A percentile compares a stretch with the other conserved stretches of the same genome.
Conservation (phyloP, 2,797 vertebrate genomes). For the Chrosomus eos region DNA sequence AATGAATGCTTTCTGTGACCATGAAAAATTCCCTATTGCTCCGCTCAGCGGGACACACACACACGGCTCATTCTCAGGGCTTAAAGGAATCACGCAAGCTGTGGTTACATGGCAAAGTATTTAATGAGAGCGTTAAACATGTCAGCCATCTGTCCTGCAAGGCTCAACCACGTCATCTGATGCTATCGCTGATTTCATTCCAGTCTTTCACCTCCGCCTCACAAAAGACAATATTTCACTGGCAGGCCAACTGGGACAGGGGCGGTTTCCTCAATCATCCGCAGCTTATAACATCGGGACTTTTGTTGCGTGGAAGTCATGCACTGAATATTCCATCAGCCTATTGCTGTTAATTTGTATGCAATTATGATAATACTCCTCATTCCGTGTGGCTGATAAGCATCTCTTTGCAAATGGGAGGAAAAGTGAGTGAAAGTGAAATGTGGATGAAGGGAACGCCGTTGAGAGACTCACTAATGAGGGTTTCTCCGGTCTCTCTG, state of each 20-base stretch:
- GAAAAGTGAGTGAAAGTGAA: constrained; percentile 51
- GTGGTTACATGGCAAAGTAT: constrained; percentile 41
- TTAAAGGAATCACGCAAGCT: constrained; percentile 44
- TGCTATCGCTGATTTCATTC: not conserved
- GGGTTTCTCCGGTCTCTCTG: constrained; percentile 45
- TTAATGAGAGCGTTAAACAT: constrained; percentile 43
- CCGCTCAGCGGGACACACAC: constrained; percentile 42
- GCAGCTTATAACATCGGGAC: constrained; percentile 5
- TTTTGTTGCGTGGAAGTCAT: constrained; percentile 51
- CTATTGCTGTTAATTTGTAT: constrained; percentile 53
- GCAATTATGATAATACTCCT: constrained; percentile 56
- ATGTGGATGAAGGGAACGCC: constrained; percentile 36
- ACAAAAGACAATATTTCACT: constrained; percentile 37
- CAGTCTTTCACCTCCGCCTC: not conserved
- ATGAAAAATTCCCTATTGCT: constrained; percentile 57
- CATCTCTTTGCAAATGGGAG: constrained; percentile 54
- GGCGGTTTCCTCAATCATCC: constrained; percentile 18
- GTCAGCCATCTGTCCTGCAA: constrained; percentile 46
- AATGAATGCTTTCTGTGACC: constrained; percentile 53
- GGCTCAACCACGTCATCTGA: not conserved
- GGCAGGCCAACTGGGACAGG: constrained; percentile 32
- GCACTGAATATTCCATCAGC: constrained; percentile 41
- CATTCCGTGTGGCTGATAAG: constrained; percentile 40
- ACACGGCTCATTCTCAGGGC: constrained; percentile 22
- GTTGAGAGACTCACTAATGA: constrained; percentile 52